Evolutionary conservation across 2,888 invertebrate species (phyloP).

Genomic region (Rhamphomyia laevipes): DNA sequence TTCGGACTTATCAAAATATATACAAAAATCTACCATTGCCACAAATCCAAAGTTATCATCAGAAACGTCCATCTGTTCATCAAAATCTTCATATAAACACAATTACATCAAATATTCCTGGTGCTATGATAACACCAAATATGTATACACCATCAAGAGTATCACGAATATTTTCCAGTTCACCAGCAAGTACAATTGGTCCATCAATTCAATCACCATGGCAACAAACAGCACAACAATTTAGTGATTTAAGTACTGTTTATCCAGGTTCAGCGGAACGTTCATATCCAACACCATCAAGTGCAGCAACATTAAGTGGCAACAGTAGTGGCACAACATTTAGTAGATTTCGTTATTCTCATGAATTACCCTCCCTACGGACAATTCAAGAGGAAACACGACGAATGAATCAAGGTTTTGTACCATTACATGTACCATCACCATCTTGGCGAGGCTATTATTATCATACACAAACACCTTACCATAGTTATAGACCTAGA

Average conservation of each 20-base stretch:
- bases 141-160: slow-evolving; percentile 36
- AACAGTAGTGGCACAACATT: slow-evolving; percentile 41
- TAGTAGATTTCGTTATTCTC: slow-evolving; percentile 47
- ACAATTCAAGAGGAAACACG: slow-evolving; percentile 61
- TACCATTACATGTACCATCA: slow-evolving; percentile 53
- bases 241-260: slow-evolving; percentile 80
- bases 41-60: slow-evolving; percentile 20
- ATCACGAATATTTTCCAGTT: slow-evolving; percentile 50
- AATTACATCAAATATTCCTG: slow-evolving; percentile 18
- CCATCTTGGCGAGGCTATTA: slow-evolving; percentile 43
- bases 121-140: slow-evolving; percentile 22
- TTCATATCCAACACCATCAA: slow-evolving; percentile 65
- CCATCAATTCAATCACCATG: slow-evolving; percentile 43
- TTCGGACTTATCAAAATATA: slow-evolving; percentile 31
- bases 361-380: slow-evolving; percentile 57
- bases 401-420: slow-evolving; percentile 42
- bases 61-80: slow-evolving; percentile 21
- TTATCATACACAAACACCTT: slow-evolving; percentile 31
- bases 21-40: slow-evolving; percentile 20
- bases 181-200: slow-evolving; percentile 48
- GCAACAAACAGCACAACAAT: slow-evolving; percentile 53
- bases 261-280: slow-evolving; percentile 68
- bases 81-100: slow-evolving; percentile 33
- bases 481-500: slow-evolving; percentile 43
- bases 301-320: slow-evolving; percentile 27